Conservation (phyloP, 2,113 vertebrate genomes). For the Hiodon tergisus region DNA sequence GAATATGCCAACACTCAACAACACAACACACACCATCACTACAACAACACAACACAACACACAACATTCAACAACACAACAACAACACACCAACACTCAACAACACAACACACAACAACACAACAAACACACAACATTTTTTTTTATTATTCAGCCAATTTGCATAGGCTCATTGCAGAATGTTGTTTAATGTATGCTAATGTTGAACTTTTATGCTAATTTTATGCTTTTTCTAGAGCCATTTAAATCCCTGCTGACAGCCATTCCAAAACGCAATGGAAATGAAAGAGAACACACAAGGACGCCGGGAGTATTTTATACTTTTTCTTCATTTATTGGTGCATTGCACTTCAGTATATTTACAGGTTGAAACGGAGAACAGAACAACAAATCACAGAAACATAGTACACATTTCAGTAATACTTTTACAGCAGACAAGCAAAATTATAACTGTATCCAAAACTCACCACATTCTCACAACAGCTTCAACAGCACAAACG, state of each 20-base stretch:
- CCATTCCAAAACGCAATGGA: neutral
- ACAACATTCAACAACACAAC: no score
- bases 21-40: no score
- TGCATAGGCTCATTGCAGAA: no score
- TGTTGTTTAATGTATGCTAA: no score
- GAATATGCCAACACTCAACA: no score
- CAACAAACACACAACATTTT: no score
- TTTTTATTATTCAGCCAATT: no score
- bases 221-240: neutral
- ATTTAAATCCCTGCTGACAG: neutral
- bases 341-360: constrained; percentile 66
- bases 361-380: constrained; percentile 63
- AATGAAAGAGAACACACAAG: neutral
- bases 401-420: constrained; percentile 78
- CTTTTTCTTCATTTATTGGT: constrained; percentile 65
- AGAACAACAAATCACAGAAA: constrained; percentile 55
- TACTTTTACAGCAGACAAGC: constrained; percentile 86
- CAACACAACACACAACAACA: no score
- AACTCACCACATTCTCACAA: constrained; percentile 65
- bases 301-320: neutral
- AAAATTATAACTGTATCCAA: constrained; percentile 74
- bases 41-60: no score
- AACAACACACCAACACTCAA: no score
- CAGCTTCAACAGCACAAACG: constrained; percentile 77
- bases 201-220: no score